phyloP scores from a whole-genome alignment of 2,113 vertebrate species.

The Tupaia chinensis region DNA sequence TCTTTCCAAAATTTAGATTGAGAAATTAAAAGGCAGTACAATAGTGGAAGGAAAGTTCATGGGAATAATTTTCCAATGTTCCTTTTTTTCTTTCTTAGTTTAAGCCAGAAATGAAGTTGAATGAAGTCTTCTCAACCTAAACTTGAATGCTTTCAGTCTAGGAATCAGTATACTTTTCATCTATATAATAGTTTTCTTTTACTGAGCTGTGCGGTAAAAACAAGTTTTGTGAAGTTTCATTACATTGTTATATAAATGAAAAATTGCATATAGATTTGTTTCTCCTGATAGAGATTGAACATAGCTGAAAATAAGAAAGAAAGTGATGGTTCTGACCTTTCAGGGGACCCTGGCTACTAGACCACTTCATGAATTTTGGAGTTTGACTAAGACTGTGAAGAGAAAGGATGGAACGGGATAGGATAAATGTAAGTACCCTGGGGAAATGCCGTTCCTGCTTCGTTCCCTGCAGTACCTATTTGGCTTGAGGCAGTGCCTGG shows the following conservation, averaged over 20 bases:
- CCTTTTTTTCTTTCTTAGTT: neutral
- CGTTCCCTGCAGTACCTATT: neutral
- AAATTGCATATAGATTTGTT: constrained; percentile 1
- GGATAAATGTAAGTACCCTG: neutral
- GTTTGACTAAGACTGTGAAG: neutral
- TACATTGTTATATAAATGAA: neutral
- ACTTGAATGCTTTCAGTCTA: neutral
- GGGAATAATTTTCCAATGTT: neutral
- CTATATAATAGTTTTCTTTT: neutral
- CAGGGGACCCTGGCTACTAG: neutral
- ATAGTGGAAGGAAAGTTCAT: neutral
- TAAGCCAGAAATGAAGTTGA: neutral
- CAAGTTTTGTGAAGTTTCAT: neutral
- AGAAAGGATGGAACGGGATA: neutral
- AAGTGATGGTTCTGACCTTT: neutral
- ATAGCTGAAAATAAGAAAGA: neutral
- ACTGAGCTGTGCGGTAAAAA: neutral
- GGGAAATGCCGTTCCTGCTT: neutral
- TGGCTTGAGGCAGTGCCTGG: neutral
- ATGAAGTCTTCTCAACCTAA: neutral
- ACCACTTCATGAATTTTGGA: neutral
- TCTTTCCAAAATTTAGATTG: neutral
- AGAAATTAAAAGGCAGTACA: constrained; percentile 3
- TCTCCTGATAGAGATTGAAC: neutral
- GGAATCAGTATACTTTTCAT: neutral